Evolutionary conservation across 2,888 invertebrate genomes (phyloP), one percentile per base, ranked within the genome.

Genomic region (Monoplex corrugatus): DNA sequence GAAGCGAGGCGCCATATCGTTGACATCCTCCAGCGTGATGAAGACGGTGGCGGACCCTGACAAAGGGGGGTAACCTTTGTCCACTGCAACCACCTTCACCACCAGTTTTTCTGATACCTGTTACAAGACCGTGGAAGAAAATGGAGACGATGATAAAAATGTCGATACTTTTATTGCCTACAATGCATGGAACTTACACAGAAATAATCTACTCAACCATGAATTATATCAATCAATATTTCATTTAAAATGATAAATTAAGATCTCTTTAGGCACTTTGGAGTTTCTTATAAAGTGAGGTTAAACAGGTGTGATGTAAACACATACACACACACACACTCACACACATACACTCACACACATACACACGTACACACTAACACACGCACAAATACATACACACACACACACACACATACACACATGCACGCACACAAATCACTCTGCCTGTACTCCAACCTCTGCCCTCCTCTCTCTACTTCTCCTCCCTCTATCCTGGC

Each of bases 11-110:
- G 98, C 97, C 96, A 99, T 99, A 95, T 99, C 99, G 95, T 99
- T 99, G 0, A 99, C 98, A 95, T 99, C 99, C 0, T 98, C 98
- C 0, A 99, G 97, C 0, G 98, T 98, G 93, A 99, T 98, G 95
- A 99, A 99, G 0, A 99, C 98, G 94, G 98, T 98, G 0, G 98
- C 98, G 95, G 97, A 98, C 91, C 98, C 98, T 0, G 98, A 98
- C 93, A 97, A 97, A 35, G 97, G 97, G 16, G 93, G 92, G 68
- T 87, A 90, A 8, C 95, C 95, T 95, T 98, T 97, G 95, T 99
- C 99, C 0, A 97, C 97, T 0, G 98, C 99, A 92, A 97, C 97
- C 0, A 99, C 97, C 57, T 98, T 97, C 32, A 99, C 98, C 95
- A 45, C 94, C 94, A 91, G 89, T 57, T 83, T 89, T 28, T 89